Evolutionary conservation across 2,113 vertebrate genomes (phyloP).

Genomic region (Hippotragus niger): DNA sequence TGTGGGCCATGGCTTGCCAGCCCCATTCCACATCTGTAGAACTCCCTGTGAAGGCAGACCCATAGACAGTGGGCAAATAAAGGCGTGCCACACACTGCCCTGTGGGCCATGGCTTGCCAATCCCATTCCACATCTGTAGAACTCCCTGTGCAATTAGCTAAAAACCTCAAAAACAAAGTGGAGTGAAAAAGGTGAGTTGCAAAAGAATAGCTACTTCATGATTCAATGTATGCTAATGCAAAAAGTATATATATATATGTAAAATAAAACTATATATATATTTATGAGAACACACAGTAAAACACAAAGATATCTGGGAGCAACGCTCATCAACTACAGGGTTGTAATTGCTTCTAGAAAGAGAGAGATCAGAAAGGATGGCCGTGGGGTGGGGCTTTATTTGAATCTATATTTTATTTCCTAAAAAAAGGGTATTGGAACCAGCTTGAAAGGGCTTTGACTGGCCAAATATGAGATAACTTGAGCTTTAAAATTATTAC

Average conservation of each 20-base stretch:
- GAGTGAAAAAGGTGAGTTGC: neutral
- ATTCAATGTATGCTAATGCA: neutral
- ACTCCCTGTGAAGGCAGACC: neutral
- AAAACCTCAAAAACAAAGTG: neutral
- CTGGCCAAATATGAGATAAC: neutral
- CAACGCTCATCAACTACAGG: neutral
- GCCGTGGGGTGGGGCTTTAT: neutral
- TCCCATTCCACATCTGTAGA: neutral
- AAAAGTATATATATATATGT: neutral
- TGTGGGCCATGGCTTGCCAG: neutral
- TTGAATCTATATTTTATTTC: neutral
- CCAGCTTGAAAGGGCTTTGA: neutral
- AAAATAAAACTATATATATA: neutral
- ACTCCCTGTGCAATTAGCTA: neutral
- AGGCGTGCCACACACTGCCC: neutral
- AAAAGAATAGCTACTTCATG: neutral
- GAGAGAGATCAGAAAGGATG: neutral
- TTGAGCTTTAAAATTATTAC: neutral
- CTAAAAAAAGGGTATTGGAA: neutral
- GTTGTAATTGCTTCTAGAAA: neutral
- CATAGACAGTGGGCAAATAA: rapidly evolving
- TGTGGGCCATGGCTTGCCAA: neutral
- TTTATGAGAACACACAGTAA: neutral
- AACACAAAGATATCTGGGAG: neutral
- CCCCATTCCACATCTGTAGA: neutral